Evolutionary conservation across 2,888 invertebrate genomes (phyloP).

Genomic region (Rotaria socialis): DNA sequence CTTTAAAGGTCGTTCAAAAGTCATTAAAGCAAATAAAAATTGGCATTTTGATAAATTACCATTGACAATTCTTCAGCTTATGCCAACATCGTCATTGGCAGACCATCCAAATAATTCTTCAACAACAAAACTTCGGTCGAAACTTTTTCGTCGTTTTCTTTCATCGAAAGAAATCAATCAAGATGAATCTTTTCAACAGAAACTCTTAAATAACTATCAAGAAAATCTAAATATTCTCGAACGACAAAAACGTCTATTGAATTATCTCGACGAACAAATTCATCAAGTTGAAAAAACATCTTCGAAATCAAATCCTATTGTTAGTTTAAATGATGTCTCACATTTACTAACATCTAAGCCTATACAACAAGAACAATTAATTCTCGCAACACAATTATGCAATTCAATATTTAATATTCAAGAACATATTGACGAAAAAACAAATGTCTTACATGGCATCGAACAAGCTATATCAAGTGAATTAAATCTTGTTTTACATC

Average conservation of each 20-base stretch:
- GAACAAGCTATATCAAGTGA: slow-evolving; percentile 35
- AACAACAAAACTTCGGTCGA: not conserved
- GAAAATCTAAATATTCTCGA: not conserved
- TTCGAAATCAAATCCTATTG: not conserved
- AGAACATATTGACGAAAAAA: slow-evolving; percentile 22
- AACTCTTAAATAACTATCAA: not conserved
- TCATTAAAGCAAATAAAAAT: not conserved
- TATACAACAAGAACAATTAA: slow-evolving; percentile 5
- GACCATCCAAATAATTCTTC: not conserved
- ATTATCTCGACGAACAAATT: slow-evolving; percentile 31
- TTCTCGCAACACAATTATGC: slow-evolving; percentile 1
- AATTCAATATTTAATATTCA: slow-evolving; percentile 6
- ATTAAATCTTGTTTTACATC: slow-evolving; percentile 28
- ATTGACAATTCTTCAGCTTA: not conserved
- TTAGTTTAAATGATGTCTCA: not conserved
- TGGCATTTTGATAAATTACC: slow-evolving; percentile 35
- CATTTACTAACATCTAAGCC: not conserved
- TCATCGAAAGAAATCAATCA: not conserved
- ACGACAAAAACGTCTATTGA: not conserved
- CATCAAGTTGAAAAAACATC: slow-evolving; percentile 9
- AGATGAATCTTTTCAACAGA: not conserved
- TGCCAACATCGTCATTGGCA: not conserved
- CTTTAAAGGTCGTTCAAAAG: slow-evolving; percentile 33
- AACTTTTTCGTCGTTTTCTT: not conserved
- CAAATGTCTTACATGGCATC: not conserved